These are phyloP conservation scores for Gymnocephalus cernua DNA, from an alignment of 2,113 vertebrate genomes.

Conservation along the genomic window DNA sequence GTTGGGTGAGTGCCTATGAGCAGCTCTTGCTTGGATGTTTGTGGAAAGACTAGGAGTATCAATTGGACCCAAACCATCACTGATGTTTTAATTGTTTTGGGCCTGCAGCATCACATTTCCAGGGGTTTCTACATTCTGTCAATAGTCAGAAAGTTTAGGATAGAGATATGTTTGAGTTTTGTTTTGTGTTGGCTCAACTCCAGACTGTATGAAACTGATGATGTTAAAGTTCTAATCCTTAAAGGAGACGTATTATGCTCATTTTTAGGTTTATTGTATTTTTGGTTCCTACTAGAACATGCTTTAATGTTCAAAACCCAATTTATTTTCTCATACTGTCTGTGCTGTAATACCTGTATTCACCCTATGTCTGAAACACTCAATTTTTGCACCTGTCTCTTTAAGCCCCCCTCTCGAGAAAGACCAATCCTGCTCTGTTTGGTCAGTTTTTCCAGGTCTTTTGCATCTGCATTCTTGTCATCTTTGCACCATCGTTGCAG, in stretches of 20 bases:
- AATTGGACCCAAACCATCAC: not conserved
- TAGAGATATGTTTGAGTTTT: constrained; percentile 2
- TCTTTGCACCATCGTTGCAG: too few species aligned
- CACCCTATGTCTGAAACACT: too few species aligned
- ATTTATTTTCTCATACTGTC: too few species aligned
- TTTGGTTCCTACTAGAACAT: too few species aligned
- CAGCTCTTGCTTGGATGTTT: constrained; percentile 4
- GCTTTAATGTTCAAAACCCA: too few species aligned
- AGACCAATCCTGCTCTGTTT: too few species aligned
- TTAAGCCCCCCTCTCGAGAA: too few species aligned
- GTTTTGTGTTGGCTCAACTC: constrained; percentile 10
- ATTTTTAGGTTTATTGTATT: too few species aligned
- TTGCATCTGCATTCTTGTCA: too few species aligned
- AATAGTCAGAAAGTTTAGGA: constrained; percentile 7
- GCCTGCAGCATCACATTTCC: constrained; percentile 2
- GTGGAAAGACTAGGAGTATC: not conserved
- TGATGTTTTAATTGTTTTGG: constrained; percentile 20
- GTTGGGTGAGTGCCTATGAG: not conserved
- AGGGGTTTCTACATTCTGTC: not conserved
- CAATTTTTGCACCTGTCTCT: too few species aligned
- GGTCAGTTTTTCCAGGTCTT: too few species aligned
- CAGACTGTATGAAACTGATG: not conserved
- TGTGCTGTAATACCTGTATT: too few species aligned
- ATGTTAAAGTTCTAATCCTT: not conserved
- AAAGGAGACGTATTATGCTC: not conserved